phyloP scores from a whole-genome alignment of 23 tunicate genomes.

The Trididemnum clinides region DNA sequence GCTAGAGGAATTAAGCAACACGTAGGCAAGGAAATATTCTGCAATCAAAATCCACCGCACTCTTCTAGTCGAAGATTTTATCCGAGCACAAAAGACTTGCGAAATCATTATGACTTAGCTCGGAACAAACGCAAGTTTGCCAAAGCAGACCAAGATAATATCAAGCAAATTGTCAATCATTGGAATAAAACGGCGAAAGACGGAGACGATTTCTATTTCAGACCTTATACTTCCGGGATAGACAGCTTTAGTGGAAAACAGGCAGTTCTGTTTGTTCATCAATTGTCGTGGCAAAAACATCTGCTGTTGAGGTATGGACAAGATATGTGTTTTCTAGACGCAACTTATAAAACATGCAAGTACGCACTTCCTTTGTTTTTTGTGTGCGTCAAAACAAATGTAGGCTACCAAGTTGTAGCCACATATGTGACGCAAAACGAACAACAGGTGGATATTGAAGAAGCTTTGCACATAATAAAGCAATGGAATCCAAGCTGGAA shows the following conservation, averaged over 20 bases:
- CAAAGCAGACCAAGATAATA: constrained; percentile 31
- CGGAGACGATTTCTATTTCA: constrained; percentile 12
- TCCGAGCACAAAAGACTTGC: constrained; percentile 25
- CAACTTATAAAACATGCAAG: constrained; percentile 35
- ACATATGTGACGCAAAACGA: constrained; percentile 20
- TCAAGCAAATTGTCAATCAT: neutral
- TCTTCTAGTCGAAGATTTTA: neutral
- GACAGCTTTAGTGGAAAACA: neutral
- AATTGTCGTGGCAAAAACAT: constrained; percentile 32
- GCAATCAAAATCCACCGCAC: neutral
- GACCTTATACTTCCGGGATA: constrained; percentile 21
- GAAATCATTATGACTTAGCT: constrained; percentile 12
- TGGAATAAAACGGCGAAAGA: neutral
- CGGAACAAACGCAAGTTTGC: neutral
- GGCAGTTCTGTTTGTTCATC: constrained; percentile 34
- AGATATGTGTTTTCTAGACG: constrained; percentile 38
- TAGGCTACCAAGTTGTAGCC: constrained; percentile 19
- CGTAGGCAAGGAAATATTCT: constrained; percentile 11
- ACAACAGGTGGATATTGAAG: neutral
- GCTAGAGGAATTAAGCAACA: neutral
- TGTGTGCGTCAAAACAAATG: constrained; percentile 41
- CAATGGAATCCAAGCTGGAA: constrained; percentile 37
- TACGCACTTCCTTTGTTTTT: constrained; percentile 46
- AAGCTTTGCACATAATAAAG: constrained; percentile 25
- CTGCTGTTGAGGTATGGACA: constrained; percentile 33